A percentile compares a stretch with the other conserved stretches of the same genome.
Evolutionary conservation across 2,888 invertebrate species (phyloP).

Genomic region (Dione juno): DNA sequence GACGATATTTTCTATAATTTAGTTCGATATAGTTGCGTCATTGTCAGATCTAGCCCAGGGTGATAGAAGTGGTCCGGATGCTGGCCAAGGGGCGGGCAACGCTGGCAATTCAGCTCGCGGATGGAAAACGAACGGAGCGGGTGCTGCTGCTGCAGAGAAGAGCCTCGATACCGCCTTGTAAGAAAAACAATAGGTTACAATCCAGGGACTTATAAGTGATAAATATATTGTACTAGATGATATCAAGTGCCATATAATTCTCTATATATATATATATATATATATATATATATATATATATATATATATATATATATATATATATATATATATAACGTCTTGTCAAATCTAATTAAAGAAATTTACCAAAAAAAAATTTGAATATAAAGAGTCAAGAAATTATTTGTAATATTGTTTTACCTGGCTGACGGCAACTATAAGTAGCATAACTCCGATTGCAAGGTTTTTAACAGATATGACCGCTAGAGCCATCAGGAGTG

Average conservation of each 20-base stretch:
- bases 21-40: slow-evolving; percentile 71
- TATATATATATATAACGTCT: no score
- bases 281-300: no score
- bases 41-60: slow-evolving; percentile 78
- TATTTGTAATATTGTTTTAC: slow-evolving; percentile 57
- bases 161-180: slow-evolving; percentile 73
- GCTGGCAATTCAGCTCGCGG: slow-evolving; percentile 73
- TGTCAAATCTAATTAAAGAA: background rate
- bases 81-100: slow-evolving; percentile 71
- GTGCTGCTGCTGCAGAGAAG: slow-evolving; percentile 65
- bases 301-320: no score
- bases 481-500: slow-evolving; percentile 87
- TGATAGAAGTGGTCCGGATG: slow-evolving; percentile 70
- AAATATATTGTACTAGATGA: no score
- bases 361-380: no score
- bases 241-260: no score
- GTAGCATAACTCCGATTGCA: slow-evolving; percentile 86
- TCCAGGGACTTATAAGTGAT: no score
- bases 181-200: no score
- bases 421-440: slow-evolving; percentile 85
- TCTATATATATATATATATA: no score
- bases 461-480: slow-evolving; percentile 89
- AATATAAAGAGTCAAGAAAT: no score
- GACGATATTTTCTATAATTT: slow-evolving; percentile 38
- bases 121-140: slow-evolving; percentile 75